Evolutionary conservation across 2,113 vertebrate genomes (phyloP).

Genomic region (Xenopus laevis): DNA sequence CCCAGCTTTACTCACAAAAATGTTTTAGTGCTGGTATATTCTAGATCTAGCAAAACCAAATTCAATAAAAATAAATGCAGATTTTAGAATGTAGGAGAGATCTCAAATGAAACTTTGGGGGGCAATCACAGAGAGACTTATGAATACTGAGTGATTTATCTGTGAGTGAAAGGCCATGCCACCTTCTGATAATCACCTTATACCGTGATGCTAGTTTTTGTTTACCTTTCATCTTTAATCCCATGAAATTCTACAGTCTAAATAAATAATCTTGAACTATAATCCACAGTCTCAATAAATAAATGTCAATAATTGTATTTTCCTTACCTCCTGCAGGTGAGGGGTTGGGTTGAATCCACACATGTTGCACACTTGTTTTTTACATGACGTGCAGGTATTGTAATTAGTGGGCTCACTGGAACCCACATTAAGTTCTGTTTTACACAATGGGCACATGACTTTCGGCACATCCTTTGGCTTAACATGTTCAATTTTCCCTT

Average conservation of each 20-base stretch:
- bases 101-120: too few species aligned
- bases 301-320: neutral
- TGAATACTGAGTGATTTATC: too few species aligned
- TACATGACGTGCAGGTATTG: constrained; percentile 91
- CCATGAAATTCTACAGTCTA: neutral
- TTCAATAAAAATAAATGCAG: too few species aligned
- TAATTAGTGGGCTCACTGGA: constrained; percentile 81
- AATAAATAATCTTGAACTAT: neutral
- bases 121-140: too few species aligned
- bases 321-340: constrained; percentile 91
- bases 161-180: too few species aligned
- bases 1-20: too few species aligned
- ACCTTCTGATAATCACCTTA: too few species aligned
- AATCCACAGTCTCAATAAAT: neutral
- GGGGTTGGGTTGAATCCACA: constrained; percentile 97
- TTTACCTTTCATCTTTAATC: too few species aligned
- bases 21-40: too few species aligned
- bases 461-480: constrained; percentile 72
- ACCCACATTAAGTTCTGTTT: constrained; percentile 85
- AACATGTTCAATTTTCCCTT: constrained; percentile 55
- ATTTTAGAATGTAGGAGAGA: too few species aligned
- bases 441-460: constrained; percentile 88
- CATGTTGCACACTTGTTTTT: constrained; percentile 91
- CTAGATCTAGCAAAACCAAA: too few species aligned
- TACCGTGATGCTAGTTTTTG: too few species aligned